Evolutionary conservation across 2,797 vertebrate genomes (phyloP), one percentile per base, ranked within the genome.

Genomic region (Labeo calbasu): DNA sequence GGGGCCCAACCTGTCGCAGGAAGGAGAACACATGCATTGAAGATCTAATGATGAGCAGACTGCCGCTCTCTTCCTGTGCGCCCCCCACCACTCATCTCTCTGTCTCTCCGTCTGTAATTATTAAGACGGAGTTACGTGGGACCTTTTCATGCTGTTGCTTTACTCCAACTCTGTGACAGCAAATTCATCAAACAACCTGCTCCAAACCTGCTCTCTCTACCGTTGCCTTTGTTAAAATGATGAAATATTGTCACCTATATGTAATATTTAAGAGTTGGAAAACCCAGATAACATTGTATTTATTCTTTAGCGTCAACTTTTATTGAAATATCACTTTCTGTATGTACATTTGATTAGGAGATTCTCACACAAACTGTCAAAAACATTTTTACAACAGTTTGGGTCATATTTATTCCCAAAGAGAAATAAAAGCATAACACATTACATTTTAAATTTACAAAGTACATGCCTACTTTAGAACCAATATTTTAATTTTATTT

Each of bases 1-100:
- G 88, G 92, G 90, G 91, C 92, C 87, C 91, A 94, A 95, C 94
- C 93, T 96, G 95, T 95, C 93, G 93, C 92, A 91, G 65, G 75
- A 81, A 21, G 83, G 83, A 83, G 71, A 81, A 76, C 77, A 46
- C 73, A 36, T 69, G 82, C 77, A 87, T 80, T 85, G 79, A 82
- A 83, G 88, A 88, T 86, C 88, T 94, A 94, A 95, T 95, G 94
- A 96, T 91, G 92, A 94, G 90, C 89, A 91, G 91, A 90, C 88
- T 89, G 88, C 88, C 23, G 48, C 66, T 78, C 32, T 61, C 55
- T 80, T 77, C 82, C 79, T 82, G 72, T 70, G 43, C 61, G 13
- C 77, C 77, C 79, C 75, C 80, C 57, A 32, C 79, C 36, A 71
- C 79, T 78, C 68, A 57, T 84, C 73, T 81, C 72, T 81, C 32